Percentiles rank a stretch among this genome's conserved stretches.
Evolutionary conservation across 2,113 vertebrate species (phyloP).

Genomic region (Microtus ochrogaster): DNA sequence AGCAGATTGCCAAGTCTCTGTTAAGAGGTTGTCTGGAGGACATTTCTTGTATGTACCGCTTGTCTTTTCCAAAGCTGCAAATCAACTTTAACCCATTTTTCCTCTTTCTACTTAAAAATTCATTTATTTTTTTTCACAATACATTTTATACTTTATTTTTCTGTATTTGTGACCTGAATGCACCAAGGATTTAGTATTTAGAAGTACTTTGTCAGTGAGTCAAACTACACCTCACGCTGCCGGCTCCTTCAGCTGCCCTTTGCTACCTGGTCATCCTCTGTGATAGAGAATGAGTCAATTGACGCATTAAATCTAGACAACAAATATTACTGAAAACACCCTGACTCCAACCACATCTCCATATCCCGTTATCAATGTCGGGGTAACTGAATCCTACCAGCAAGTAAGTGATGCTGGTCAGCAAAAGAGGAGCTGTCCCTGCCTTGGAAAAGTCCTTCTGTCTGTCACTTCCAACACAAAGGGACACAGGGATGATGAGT

Average conservation of each 20-base stretch:
- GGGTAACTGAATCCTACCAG: not conserved
- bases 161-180: not conserved
- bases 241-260: not conserved
- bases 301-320: not conserved
- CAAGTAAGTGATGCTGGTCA: not conserved
- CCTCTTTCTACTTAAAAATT: not conserved
- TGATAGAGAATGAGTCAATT: not conserved
- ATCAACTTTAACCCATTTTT: not conserved
- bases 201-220: not conserved
- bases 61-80: not conserved
- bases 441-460: not conserved
- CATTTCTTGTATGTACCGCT: not conserved
- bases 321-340: not conserved
- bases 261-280: not conserved
- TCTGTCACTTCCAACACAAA: not conserved
- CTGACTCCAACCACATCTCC: not conserved
- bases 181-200: not conserved
- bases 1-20: not conserved
- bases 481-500: fast-evolving
- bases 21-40: not conserved
- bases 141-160: not conserved
- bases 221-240: not conserved
- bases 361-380: not conserved
- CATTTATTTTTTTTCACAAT: conserved; percentile 5
- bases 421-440: not conserved